A percentile compares a stretch with the other conserved stretches of the same genome.
Evolutionary conservation across 1,140 invertebrate genomes (phyloP).

Genomic region (Eumeta japonica): DNA sequence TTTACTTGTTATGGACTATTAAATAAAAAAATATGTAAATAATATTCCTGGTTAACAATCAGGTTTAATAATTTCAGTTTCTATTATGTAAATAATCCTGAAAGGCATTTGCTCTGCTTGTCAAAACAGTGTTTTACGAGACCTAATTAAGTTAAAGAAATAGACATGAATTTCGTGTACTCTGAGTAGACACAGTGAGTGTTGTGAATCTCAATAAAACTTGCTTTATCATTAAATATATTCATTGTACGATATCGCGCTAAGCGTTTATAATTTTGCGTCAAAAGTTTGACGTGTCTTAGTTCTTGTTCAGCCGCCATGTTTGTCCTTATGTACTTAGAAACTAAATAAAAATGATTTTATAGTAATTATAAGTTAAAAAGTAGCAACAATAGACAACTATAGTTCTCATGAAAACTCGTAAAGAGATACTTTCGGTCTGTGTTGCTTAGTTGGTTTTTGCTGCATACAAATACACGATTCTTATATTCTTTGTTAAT

Average conservation of each 20-base stretch:
- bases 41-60: slow-evolving; percentile 42
- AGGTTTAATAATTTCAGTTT: no score
- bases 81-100: no score
- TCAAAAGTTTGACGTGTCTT: slow-evolving; percentile 49
- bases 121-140: no score
- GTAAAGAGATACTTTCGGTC: background rate
- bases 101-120: no score
- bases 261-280: slow-evolving; percentile 10
- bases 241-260: slow-evolving; percentile 13
- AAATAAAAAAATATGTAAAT: slow-evolving; percentile 42
- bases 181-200: slow-evolving; percentile 47
- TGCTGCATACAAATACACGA: background rate
- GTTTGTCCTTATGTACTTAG: slow-evolving; percentile 42
- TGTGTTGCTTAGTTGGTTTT: background rate
- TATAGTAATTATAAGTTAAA: background rate
- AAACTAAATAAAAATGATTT: background rate
- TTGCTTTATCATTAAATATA: slow-evolving; percentile 16
- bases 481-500: slow-evolving; percentile 38
- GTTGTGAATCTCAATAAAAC: no score
- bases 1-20: no score
- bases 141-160: no score
- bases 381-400: no score
- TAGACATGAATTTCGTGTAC: slow-evolving; percentile 40
- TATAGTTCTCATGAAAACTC: no score
- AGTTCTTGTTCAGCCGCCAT: slow-evolving; percentile 48